Evolutionary conservation across 2,888 invertebrate genomes (phyloP), one percentile per base, ranked within the genome.

Genomic region (Piscicola geometra): DNA sequence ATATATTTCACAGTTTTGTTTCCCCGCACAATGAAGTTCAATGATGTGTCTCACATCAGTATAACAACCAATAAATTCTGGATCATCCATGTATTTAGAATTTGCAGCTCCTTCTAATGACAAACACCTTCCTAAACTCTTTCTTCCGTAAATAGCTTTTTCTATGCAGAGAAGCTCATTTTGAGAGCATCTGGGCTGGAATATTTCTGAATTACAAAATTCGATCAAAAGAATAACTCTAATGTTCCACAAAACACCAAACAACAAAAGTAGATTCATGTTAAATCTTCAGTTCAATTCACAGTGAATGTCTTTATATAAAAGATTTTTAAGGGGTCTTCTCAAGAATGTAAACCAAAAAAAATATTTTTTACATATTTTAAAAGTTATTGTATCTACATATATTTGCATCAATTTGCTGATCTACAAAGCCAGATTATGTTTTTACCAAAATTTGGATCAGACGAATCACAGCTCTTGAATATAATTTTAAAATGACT

Each of bases 151-250:
- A 18, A 70, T 52, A 28, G 75, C 75, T 0, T 33, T 47, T 9
- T 28, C 15, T 12, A 75, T 67, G 2, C 32, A n/a, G 9, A 75
- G 28, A 21, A 71, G 36, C 41, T 70, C 70, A 47, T 36, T 25
- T 2, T 25, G 30, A n/a, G 36, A 30, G 35, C 73, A 73, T 18
- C 35, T 64, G 25, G 73, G 64, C 60, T 73, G 60, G 52, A 73
- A 73, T 56, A 73, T 33, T 73, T 73, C 73, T 25, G 73, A 73
- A 32, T 33, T 64, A 64, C 73, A 73, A 64, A 30, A 73, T 64
- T 56, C 64, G 28, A 60, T 64, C 35, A 35, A 25, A 25, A 3
- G n/a, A 56, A 56, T 3, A 56, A 56, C 5, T 3, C 25, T 3
- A 3, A n/a, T 12, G 5, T 12, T 21, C 30, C 41, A 41, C 41